Percentiles rank a stretch among this genome's conserved stretches.
These are phyloP conservation scores for Urocyon cinereoargenteus DNA, from an alignment of 2,797 vertebrate species.

Conservation along the genomic window DNA sequence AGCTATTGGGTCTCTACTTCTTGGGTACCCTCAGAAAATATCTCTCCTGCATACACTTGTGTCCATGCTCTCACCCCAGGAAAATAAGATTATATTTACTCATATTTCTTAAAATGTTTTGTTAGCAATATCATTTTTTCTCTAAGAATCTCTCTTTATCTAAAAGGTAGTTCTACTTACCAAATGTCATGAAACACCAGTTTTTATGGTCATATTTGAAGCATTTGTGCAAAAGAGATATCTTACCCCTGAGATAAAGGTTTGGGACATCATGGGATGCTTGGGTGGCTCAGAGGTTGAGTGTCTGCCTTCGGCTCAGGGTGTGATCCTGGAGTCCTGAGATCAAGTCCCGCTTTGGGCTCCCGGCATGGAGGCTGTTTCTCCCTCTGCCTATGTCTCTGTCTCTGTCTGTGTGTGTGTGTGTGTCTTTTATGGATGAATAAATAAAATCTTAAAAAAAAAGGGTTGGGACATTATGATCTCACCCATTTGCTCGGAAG, in stretches of 20 bases:
- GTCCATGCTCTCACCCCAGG: neutral
- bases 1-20: neutral
- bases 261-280: neutral
- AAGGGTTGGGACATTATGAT: neutral
- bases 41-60: neutral
- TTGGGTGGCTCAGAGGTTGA: too few species aligned
- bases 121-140: neutral
- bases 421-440: too few species aligned
- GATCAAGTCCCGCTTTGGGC: too few species aligned
- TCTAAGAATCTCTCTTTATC: neutral
- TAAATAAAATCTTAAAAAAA: too few species aligned
- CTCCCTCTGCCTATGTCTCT: too few species aligned
- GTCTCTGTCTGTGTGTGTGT: too few species aligned
- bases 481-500: neutral
- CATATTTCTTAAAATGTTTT: neutral
- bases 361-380: too few species aligned
- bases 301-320: too few species aligned
- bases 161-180: neutral
- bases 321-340: too few species aligned
- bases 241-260: neutral
- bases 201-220: neutral
- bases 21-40: neutral
- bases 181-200: neutral
- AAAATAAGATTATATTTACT: neutral
- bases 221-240: neutral